Evolutionary conservation across 2,113 vertebrate genomes (phyloP).

Genomic region (Chamaea fasciata): DNA sequence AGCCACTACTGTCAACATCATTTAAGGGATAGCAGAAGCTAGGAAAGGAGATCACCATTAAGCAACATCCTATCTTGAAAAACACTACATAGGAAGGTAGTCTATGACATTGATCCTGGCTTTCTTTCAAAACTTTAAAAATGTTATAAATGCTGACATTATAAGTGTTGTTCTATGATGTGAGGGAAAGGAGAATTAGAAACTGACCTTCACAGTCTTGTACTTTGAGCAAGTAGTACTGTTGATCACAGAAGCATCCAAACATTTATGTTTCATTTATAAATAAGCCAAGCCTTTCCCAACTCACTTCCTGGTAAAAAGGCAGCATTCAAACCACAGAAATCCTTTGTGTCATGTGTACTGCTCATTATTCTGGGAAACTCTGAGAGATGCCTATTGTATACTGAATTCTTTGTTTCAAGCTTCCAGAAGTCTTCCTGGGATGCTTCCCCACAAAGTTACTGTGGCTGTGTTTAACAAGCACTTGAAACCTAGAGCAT

Average conservation of each 20-base stretch:
- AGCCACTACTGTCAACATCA: not conserved
- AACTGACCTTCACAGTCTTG: not conserved
- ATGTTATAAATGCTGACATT: not conserved
- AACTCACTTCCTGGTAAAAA: not conserved
- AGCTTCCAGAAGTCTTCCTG: not conserved
- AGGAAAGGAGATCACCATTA: not conserved
- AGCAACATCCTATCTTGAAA: not conserved
- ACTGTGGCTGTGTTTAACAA: not conserved
- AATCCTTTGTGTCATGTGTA: not conserved
- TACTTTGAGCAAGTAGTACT: not conserved
- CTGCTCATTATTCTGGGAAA: not conserved
- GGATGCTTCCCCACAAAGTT: not conserved
- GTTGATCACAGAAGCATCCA: not conserved
- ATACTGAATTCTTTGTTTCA: slow-evolving; percentile 22
- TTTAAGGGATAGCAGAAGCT: not conserved
- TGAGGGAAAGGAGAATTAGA: not conserved
- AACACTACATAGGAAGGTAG: not conserved
- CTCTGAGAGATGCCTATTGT: not conserved
- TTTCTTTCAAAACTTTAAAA: not conserved
- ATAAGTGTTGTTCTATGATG: not conserved
- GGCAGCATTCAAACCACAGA: not conserved
- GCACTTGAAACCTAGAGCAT: not conserved
- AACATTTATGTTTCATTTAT: not conserved
- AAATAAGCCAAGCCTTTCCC: not conserved
- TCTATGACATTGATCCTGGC: not conserved